A percentile compares a stretch with the other conserved stretches of the same genome.
These are phyloP conservation scores for Polyploca ridens DNA, from an alignment of 2,888 invertebrate genomes.

Conservation along the genomic window DNA sequence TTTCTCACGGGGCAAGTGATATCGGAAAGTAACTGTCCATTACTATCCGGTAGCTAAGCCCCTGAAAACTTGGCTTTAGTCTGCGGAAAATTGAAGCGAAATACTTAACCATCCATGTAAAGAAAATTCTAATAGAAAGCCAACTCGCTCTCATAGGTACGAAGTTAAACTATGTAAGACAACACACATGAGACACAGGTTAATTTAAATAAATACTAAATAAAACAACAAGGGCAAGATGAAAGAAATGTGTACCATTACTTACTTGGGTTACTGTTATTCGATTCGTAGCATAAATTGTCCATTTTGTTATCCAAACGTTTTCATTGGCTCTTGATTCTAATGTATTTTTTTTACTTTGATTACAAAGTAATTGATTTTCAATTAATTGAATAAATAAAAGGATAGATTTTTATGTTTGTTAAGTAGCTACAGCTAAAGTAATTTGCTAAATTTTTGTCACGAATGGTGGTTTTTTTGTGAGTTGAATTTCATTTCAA, in stretches of 20 bases:
- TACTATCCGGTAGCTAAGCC: too few species aligned
- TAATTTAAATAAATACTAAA: conserved; percentile 10
- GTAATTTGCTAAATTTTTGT: too few species aligned
- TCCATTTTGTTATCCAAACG: conserved; percentile 58
- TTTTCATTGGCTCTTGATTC: conserved; percentile 51
- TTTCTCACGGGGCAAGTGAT: too few species aligned
- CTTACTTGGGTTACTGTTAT: conserved; percentile 57
- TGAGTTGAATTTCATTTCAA: too few species aligned
- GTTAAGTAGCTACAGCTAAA: too few species aligned
- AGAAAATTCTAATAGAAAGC: too few species aligned
- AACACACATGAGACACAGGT: conserved; percentile 10
- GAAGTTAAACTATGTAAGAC: not conserved
- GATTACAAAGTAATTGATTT: conserved; percentile 2
- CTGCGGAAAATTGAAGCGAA: too few species aligned
- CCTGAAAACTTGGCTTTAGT: too few species aligned
- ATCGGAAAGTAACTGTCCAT: too few species aligned
- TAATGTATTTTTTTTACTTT: conserved; percentile 39
- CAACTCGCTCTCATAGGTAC: too few species aligned
- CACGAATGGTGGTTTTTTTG: not conserved
- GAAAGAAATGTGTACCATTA: conserved; percentile 60
- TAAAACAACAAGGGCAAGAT: conserved; percentile 44
- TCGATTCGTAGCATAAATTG: conserved; percentile 42
- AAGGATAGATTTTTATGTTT: not conserved
- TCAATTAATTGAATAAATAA: conserved; percentile 3
- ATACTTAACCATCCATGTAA: too few species aligned